phyloP scores from a whole-genome alignment of 1,140 invertebrate genomes.

The Patella vulgata region DNA sequence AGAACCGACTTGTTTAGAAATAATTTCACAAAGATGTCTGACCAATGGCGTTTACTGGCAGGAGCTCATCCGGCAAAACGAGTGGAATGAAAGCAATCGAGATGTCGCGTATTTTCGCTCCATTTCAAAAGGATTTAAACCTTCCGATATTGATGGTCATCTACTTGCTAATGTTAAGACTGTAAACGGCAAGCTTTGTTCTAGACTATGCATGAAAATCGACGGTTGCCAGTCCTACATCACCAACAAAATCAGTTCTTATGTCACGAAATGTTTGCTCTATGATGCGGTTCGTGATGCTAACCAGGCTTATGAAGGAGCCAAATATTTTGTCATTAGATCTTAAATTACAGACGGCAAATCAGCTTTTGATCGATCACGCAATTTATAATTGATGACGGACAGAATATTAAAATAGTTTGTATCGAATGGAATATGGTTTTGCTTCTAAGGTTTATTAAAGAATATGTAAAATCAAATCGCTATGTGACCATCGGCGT shows the following conservation, averaged over 20 bases:
- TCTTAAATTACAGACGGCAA: too few species aligned
- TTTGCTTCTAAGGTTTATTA: too few species aligned
- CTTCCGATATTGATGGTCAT: neutral
- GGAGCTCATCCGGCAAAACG: constrained; percentile 15
- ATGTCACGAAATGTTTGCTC: constrained; percentile 11
- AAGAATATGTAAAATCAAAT: too few species aligned
- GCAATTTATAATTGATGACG: too few species aligned
- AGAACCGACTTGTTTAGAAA: constrained; percentile 18
- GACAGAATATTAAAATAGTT: too few species aligned
- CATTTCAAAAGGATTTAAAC: constrained; percentile 20
- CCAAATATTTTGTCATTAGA: constrained; percentile 24
- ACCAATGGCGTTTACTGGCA: constrained; percentile 20
- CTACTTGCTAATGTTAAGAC: constrained; percentile 22
- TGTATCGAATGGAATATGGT: too few species aligned
- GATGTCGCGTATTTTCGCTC: constrained; percentile 25
- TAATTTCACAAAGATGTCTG: constrained; percentile 16
- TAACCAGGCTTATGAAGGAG: neutral
- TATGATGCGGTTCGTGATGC: constrained; percentile 1
- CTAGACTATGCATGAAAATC: constrained; percentile 18
- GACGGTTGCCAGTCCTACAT: constrained; percentile 14
- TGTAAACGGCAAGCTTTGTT: constrained; percentile 15
- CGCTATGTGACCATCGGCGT: too few species aligned
- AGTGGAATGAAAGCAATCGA: constrained; percentile 19
- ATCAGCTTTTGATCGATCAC: too few species aligned
- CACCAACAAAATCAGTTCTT: neutral